phyloP scores from a whole-genome alignment of 2,797 vertebrate species.

The Rhadinocentrus ornatus region DNA sequence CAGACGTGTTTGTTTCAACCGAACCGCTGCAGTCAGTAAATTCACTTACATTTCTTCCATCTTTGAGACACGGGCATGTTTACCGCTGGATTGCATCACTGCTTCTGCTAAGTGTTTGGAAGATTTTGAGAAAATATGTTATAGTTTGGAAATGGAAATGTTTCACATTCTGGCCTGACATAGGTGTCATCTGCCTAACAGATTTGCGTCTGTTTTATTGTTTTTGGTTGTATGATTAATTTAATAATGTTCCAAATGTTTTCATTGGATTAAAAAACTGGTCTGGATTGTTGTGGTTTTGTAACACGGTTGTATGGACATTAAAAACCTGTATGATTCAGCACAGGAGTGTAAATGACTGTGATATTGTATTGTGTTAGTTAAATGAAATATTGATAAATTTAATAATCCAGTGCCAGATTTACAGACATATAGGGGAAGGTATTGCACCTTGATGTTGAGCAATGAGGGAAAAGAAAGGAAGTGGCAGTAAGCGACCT shows the following conservation, averaged over 20 bases:
- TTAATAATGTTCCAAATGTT: not conserved
- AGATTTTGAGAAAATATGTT: not conserved
- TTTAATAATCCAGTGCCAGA: not conserved
- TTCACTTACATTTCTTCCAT: not conserved
- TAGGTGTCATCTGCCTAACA: constrained; percentile 7
- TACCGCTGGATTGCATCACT: constrained; percentile 13
- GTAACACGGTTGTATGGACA: not conserved
- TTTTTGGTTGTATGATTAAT: constrained; percentile 4
- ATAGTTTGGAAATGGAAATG: not conserved
- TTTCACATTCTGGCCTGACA: not conserved
- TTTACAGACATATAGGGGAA: not conserved
- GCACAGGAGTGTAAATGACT: not conserved
- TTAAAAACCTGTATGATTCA: not conserved
- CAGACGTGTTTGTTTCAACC: not conserved
- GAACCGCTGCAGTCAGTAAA: not conserved
- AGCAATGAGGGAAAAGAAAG: not conserved
- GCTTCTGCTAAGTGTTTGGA: not conserved
- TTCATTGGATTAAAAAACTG: too few relatives aligned
- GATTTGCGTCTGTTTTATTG: not conserved
- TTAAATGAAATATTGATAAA: not conserved
- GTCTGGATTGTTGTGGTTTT: not conserved
- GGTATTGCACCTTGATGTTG: not conserved
- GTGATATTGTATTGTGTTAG: not conserved
- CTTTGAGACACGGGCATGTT: not conserved
- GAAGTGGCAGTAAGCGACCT: not conserved